These are phyloP conservation scores for Sarcophaga caerulescens DNA, from an alignment of 2,888 invertebrate genomes.

Conservation along the genomic window DNA sequence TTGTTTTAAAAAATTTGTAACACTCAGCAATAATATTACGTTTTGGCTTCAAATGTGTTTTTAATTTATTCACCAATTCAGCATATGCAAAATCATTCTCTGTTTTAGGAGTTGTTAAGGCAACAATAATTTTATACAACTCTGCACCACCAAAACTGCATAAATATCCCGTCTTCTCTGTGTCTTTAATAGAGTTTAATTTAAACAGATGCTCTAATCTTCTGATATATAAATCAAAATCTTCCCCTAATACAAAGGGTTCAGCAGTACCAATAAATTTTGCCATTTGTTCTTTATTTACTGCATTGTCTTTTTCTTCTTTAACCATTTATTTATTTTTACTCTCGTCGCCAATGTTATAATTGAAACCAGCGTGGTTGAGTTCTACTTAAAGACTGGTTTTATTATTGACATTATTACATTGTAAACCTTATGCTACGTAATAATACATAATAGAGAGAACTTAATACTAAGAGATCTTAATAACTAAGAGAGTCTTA, in stretches of 20 bases:
- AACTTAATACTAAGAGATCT: conserved; percentile 9
- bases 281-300: no score
- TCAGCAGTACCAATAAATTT: no score
- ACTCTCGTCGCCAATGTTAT: not conserved
- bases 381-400: not conserved
- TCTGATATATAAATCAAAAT: conserved; percentile 10
- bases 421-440: no score
- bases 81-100: conserved; percentile 29
- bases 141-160: conserved; percentile 24
- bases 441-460: no score
- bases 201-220: conserved; percentile 10
- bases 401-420: no score
- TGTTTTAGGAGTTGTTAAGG: conserved; percentile 37
- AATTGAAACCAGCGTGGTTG: not conserved
- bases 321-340: not conserved
- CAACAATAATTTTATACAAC: not conserved
- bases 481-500: not conserved
- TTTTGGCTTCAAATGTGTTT: conserved; percentile 48
- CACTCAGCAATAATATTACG: conserved; percentile 39
- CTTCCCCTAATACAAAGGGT: conserved; percentile 12
- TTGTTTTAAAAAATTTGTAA: conserved; percentile 36
- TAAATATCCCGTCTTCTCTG: conserved; percentile 1
- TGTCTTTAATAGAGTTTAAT: conserved; percentile 1
- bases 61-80: conserved; percentile 20
- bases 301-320: not conserved